A percentile compares a stretch with the other conserved stretches of the same genome.
Conservation (phyloP, 2,888 invertebrate genomes). For the Oscheius myriophilus region DNA sequence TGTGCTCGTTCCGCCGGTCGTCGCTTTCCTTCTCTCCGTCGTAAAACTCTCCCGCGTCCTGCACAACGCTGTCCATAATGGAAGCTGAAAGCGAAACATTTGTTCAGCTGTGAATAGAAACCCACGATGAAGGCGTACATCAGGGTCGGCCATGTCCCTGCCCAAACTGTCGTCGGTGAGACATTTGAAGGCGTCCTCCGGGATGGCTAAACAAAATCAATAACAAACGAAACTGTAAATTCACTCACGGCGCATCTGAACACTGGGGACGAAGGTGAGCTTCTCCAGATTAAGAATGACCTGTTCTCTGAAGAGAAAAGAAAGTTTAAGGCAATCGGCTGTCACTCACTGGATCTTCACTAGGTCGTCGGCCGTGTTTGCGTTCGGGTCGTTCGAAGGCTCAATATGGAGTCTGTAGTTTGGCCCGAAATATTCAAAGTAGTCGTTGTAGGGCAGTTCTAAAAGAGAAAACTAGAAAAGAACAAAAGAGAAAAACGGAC, state of each 20-base stretch:
- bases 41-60: slow-evolving; percentile 54
- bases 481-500: slow-evolving; percentile 26
- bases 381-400: slow-evolving; percentile 54
- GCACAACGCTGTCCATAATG: slow-evolving; percentile 50
- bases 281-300: slow-evolving; percentile 62
- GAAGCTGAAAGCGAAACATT: slow-evolving; percentile 36
- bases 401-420: slow-evolving; percentile 66
- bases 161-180: slow-evolving; percentile 45
- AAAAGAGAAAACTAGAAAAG: not conserved
- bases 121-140: slow-evolving; percentile 56
- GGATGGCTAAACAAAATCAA: slow-evolving; percentile 56
- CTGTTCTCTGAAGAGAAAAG: slow-evolving; percentile 41
- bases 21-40: slow-evolving; percentile 57
- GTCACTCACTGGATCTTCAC: slow-evolving; percentile 50
- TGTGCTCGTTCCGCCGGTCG: slow-evolving; percentile 47
- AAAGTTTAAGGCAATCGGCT: no score
- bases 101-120: not conserved
- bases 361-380: slow-evolving; percentile 59
- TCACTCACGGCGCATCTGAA: slow-evolving; percentile 65
- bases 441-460: slow-evolving; percentile 68
- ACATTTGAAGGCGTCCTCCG: slow-evolving; percentile 53
- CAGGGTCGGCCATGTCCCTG: slow-evolving; percentile 63
- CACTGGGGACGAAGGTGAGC: slow-evolving; percentile 60
- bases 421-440: slow-evolving; percentile 66
- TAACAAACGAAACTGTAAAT: not conserved